Evolutionary conservation across 2,797 vertebrate genomes (phyloP).

Genomic region (Syngnathus acus): DNA sequence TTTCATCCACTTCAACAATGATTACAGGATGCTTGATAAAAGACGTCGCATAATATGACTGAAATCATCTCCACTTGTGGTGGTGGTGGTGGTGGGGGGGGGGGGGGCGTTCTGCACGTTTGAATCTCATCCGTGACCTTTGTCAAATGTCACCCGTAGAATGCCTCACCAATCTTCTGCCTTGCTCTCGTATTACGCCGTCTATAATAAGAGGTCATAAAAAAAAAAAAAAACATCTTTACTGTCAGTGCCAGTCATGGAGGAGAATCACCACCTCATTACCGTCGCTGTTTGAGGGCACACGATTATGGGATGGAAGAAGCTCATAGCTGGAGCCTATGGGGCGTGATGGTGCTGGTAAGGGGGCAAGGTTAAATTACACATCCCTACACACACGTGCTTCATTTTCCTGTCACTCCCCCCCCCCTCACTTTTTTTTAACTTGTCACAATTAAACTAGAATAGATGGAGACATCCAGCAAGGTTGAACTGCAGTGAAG

Average conservation of each 20-base stretch:
- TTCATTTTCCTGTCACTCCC: slow-evolving; percentile 9
- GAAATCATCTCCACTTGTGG: slow-evolving; percentile 18
- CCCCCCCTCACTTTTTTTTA: slow-evolving; percentile 12
- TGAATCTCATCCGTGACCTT: slow-evolving; percentile 48
- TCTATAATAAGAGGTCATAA: slow-evolving; percentile 51
- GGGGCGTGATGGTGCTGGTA: slow-evolving; percentile 32
- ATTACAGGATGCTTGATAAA: slow-evolving; percentile 1
- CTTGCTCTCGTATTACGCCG: slow-evolving; percentile 33
- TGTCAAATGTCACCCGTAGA: slow-evolving; percentile 46
- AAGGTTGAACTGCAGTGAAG: background rate
- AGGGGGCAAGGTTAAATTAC: slow-evolving; percentile 37
- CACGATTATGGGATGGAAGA: slow-evolving; percentile 50
- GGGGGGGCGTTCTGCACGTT: slow-evolving; percentile 29
- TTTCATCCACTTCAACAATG: background rate
- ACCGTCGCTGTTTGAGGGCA: slow-evolving; percentile 44
- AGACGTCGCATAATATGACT: slow-evolving; percentile 3
- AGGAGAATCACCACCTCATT: slow-evolving; percentile 54
- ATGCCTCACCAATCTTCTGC: slow-evolving; percentile 27
- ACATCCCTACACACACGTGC: slow-evolving; percentile 30
- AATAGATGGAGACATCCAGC: background rate
- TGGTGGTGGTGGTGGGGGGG: slow-evolving; percentile 25
- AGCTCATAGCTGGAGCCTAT: slow-evolving; percentile 29
- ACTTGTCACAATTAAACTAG: slow-evolving; percentile 13
- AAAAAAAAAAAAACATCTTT: slow-evolving; percentile 37
- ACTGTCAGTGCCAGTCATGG: slow-evolving; percentile 40